These are phyloP conservation scores for Leptodirus hochenwartii DNA, from an alignment of 2,888 invertebrate genomes.

Conservation along the genomic window DNA sequence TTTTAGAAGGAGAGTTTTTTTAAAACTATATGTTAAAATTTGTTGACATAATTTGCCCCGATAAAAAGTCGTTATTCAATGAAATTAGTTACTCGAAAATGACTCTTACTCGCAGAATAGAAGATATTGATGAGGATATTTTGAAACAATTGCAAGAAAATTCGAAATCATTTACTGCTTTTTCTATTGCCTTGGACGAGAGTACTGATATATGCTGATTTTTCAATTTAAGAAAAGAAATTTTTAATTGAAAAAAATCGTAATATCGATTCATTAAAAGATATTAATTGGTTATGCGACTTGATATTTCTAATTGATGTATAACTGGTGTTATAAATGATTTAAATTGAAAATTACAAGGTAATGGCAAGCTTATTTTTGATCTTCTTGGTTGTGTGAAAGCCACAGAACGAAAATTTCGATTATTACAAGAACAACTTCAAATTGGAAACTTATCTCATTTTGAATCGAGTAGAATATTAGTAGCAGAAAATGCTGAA, in stretches of 20 bases:
- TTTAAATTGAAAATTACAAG: constrained; percentile 5
- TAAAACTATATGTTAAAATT: constrained; percentile 1
- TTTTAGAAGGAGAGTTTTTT: no score
- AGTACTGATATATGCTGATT: constrained; percentile 2
- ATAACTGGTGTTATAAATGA: constrained; percentile 4
- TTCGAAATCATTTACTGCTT: constrained; percentile 2
- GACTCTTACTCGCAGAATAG: constrained; percentile 2
- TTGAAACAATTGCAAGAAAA: constrained; percentile 1
- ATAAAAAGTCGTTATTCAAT: constrained; percentile 2
- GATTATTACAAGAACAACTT: constrained; percentile 5
- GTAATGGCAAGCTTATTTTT: no score
- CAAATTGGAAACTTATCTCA: constrained; percentile 5
- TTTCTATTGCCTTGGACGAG: constrained; percentile 2
- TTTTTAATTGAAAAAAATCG: no score
- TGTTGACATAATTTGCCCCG: constrained; percentile 1
- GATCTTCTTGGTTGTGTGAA: no score
- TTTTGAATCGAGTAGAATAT: no score
- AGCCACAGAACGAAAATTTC: constrained; percentile 4
- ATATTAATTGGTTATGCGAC: no score
- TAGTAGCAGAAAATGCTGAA: constrained; percentile 1
- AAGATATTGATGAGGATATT: no score
- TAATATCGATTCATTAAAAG: no score
- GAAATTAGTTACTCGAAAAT: constrained; percentile 1
- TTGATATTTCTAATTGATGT: no score
- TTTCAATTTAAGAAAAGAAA: constrained; percentile 1